phyloP scores from a whole-genome alignment of 2,797 vertebrate genomes.

The Leuciscus waleckii region DNA sequence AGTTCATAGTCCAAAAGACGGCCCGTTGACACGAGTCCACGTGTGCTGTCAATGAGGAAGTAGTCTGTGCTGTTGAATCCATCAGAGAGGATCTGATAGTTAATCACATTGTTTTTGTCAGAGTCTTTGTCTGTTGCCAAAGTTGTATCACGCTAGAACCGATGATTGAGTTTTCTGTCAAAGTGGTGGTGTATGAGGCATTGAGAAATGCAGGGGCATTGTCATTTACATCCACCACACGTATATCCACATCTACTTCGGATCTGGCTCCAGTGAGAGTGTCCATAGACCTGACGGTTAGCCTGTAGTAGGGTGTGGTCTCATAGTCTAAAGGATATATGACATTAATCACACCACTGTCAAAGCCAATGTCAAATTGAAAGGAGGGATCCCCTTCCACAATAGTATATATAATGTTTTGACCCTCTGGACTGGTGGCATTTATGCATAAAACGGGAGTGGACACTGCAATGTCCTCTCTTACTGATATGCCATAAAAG shows the following conservation, averaged over 20 bases:
- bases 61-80: slow-evolving; percentile 84
- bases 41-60: slow-evolving; percentile 88
- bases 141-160: slow-evolving; percentile 86
- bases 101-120: slow-evolving; percentile 85
- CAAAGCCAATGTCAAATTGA: slow-evolving; percentile 93
- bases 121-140: slow-evolving; percentile 89
- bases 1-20: slow-evolving; percentile 90
- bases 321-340: slow-evolving; percentile 91
- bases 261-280: slow-evolving; percentile 88
- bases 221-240: slow-evolving; percentile 93
- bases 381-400: slow-evolving; percentile 87
- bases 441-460: slow-evolving; percentile 89
- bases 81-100: slow-evolving; percentile 89
- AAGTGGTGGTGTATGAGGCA: slow-evolving; percentile 78
- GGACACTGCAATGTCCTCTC: slow-evolving; percentile 85
- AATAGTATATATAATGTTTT: slow-evolving; percentile 91
- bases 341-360: slow-evolving; percentile 89
- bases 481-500: slow-evolving; percentile 91
- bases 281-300: slow-evolving; percentile 91
- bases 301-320: slow-evolving; percentile 85
- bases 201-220: slow-evolving; percentile 88
- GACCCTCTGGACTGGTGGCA: slow-evolving; percentile 90
- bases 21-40: slow-evolving; percentile 85
- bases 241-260: slow-evolving; percentile 91
- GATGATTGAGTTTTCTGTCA: slow-evolving; percentile 90